phyloP scores from a whole-genome alignment of 2,797 vertebrate genomes.

The Epinephelus malabaricus region DNA sequence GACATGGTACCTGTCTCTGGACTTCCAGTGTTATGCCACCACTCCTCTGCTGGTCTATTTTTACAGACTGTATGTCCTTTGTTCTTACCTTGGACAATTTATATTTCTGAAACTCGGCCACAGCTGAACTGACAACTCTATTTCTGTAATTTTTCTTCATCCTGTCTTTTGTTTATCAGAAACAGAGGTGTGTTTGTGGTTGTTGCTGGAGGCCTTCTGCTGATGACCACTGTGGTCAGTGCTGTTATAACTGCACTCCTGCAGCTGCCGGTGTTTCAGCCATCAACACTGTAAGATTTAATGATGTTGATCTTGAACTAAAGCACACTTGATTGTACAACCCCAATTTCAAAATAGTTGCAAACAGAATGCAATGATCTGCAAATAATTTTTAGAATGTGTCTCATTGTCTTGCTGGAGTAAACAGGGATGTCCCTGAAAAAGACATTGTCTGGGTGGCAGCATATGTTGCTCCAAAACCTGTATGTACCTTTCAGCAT shows the following conservation, averaged over 20 bases:
- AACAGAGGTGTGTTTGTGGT: slow-evolving; percentile 77
- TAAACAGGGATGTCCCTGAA: too few relatives aligned
- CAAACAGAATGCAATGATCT: too few relatives aligned
- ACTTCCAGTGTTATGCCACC: slow-evolving; percentile 90
- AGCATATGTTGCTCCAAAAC: too few relatives aligned
- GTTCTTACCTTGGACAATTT: background rate
- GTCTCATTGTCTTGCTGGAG: too few relatives aligned
- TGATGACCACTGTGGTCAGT: slow-evolving; percentile 77
- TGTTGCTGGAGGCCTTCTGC: slow-evolving; percentile 79
- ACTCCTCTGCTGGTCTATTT: slow-evolving; percentile 87
- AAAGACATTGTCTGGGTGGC: too few relatives aligned
- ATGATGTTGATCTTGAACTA: background rate
- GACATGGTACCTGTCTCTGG: slow-evolving; percentile 92
- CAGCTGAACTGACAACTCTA: too few relatives aligned
- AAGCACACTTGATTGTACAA: background rate
- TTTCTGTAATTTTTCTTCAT: background rate
- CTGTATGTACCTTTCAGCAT: too few relatives aligned
- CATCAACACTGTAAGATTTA: slow-evolving; percentile 84
- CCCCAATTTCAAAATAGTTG: too few relatives aligned
- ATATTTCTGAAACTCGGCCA: background rate
- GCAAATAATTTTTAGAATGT: too few relatives aligned
- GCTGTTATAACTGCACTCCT: slow-evolving; percentile 83
- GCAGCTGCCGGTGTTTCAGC: slow-evolving; percentile 86
- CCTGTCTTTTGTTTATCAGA: slow-evolving; percentile 72
- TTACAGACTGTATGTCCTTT: slow-evolving; percentile 84